Percentiles rank a stretch among this genome's conserved stretches.
Conservation (phyloP, 1,140 invertebrate species). For the Drosophila parabipectinata region DNA sequence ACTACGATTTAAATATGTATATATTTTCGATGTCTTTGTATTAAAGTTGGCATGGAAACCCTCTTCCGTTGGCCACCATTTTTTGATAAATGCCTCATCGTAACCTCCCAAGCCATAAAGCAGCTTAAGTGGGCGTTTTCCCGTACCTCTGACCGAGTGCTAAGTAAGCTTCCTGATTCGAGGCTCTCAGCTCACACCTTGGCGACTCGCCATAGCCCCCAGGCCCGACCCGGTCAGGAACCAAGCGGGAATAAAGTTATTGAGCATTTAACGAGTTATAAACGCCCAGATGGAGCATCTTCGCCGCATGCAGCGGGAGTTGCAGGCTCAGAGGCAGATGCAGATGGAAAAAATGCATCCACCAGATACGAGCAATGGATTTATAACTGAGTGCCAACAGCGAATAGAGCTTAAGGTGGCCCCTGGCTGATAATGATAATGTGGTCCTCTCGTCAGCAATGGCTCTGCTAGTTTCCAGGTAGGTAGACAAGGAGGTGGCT, state of each 20-base stretch:
- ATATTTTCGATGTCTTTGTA: neutral
- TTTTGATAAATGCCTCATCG: neutral
- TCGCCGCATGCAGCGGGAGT: slow-evolving; percentile 31
- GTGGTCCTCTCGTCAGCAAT: slow-evolving; percentile 64
- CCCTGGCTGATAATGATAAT: slow-evolving; percentile 76
- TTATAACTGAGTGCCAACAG: slow-evolving; percentile 70
- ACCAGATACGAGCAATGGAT: slow-evolving; percentile 63
- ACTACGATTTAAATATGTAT: neutral
- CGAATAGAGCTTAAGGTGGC: slow-evolving; percentile 40
- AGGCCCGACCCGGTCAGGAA: slow-evolving; percentile 4
- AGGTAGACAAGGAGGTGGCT: neutral
- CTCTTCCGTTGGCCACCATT: neutral
- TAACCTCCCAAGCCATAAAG: slow-evolving; percentile 9
- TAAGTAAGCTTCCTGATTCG: slow-evolving; percentile 50
- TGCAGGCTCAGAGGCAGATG: slow-evolving; percentile 36
- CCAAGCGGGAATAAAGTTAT: slow-evolving; percentile 66
- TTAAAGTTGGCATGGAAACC: neutral
- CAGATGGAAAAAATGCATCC: slow-evolving; percentile 57
- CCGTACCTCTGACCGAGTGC: slow-evolving; percentile 17
- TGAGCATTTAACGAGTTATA: slow-evolving; percentile 75
- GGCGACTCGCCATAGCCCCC: slow-evolving; percentile 25
- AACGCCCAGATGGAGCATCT: slow-evolving; percentile 49
- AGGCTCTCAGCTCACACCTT: slow-evolving; percentile 32
- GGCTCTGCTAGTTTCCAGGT: slow-evolving; percentile 3
- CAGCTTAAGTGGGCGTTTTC: slow-evolving; percentile 24